These are phyloP conservation scores for Caprella mutica DNA, from an alignment of 2,888 invertebrate species.

Conservation along the genomic window DNA sequence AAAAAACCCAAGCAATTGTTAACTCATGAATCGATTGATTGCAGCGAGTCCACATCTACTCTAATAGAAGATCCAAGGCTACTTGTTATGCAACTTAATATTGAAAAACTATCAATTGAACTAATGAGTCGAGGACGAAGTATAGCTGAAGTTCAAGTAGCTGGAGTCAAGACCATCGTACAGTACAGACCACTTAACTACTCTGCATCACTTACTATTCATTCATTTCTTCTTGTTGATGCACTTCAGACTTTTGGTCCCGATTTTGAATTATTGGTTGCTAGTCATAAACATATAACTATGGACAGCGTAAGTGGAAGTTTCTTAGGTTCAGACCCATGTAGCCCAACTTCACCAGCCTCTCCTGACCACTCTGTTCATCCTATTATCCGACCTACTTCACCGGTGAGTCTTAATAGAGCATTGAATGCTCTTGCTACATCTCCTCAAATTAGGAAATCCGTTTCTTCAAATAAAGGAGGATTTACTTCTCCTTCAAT, in stretches of 20 bases:
- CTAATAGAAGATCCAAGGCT: constrained; percentile 39
- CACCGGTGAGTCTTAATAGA: constrained; percentile 48
- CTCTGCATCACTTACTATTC: constrained; percentile 71
- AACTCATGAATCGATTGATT: neutral
- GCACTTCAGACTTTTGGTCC: constrained; percentile 89
- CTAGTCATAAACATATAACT: constrained; percentile 86
- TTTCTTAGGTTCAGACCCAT: constrained; percentile 79
- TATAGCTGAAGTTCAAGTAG: constrained; percentile 84
- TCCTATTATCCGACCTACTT: constrained; percentile 41
- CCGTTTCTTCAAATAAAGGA: neutral
- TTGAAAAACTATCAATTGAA: constrained; percentile 56
- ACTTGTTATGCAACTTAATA: constrained; percentile 70
- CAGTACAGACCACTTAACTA: constrained; percentile 63
- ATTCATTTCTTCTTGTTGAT: constrained; percentile 82
- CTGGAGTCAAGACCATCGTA: constrained; percentile 67
- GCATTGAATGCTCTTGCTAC: constrained; percentile 42
- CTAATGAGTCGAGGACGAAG: constrained; percentile 75
- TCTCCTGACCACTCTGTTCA: constrained; percentile 46
- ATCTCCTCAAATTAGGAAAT: neutral
- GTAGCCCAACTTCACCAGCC: constrained; percentile 72
- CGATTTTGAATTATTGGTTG: constrained; percentile 86
- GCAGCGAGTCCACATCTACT: neutral
- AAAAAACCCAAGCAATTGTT: too few species aligned
- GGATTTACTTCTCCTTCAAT: neutral
- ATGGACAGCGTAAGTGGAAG: constrained; percentile 92